Percentiles rank a stretch among this genome's conserved stretches.
Conservation (phyloP, 2,888 invertebrate species). For the Isoperla grammatica region DNA sequence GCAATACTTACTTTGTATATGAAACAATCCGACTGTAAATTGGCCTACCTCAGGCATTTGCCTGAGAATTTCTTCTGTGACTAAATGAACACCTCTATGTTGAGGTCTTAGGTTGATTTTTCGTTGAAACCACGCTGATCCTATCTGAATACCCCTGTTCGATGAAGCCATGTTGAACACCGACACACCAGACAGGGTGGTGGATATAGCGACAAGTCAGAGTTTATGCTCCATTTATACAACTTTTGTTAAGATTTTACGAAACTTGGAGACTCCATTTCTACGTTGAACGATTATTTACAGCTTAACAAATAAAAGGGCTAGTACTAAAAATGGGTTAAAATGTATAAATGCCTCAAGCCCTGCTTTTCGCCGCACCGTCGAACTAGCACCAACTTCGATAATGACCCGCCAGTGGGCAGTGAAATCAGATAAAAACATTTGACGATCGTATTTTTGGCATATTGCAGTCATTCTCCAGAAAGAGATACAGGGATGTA, state of each 20-base stretch:
- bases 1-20: conserved; percentile 86
- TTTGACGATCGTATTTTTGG: conserved; percentile 25
- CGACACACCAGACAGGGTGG: conserved; percentile 18
- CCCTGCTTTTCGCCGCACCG: conserved; percentile 23
- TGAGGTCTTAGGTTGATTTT: conserved; percentile 94
- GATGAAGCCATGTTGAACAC: conserved; percentile 72
- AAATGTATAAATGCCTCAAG: conserved; percentile 22
- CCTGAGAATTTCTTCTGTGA: conserved; percentile 92
- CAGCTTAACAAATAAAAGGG: conserved; percentile 21
- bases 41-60: conserved; percentile 91
- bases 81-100: conserved; percentile 94
- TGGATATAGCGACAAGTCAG: conserved; percentile 6
- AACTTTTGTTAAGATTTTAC: conserved; percentile 18
- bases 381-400: conserved; percentile 27
- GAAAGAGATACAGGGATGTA: too few relatives aligned
- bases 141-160: conserved; percentile 84
- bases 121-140: conserved; percentile 97
- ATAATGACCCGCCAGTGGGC: conserved; percentile 26
- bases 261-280: conserved; percentile 14
- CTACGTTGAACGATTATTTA: conserved; percentile 8
- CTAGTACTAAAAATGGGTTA: conserved; percentile 18
- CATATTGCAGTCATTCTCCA: conserved; percentile 19
- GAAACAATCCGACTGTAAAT: conserved; percentile 92
- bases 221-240: conserved; percentile 21
- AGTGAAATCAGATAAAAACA: conserved; percentile 24